Base-by-base conservation (phyloP, 2,113 vertebrate species). In the Cardinalis cardinalis region DNA sequence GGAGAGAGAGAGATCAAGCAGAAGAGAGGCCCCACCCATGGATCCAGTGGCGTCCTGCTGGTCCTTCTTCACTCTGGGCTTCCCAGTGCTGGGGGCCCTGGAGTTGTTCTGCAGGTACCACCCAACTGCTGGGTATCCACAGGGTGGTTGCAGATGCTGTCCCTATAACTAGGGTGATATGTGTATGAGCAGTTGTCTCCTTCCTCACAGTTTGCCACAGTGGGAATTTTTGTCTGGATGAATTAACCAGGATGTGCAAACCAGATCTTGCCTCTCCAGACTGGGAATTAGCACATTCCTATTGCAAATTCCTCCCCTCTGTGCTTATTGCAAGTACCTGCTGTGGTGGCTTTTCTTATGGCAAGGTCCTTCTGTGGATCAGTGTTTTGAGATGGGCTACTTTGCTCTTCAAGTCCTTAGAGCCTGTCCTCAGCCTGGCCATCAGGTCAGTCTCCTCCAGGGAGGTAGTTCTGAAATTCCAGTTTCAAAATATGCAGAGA, bases 261-360 rank as follows among this genome's bases (percentile, higher is more conserved):
- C 21, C 31, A 41, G 53, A 32, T 68, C 31, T 68, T 0, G 0
- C 40, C 46, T 48, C 0, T 0, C 25, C 40, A 53, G 36, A 24
- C 34, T 38, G 15, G 53, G 61, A 74, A 74, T 48, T 74, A 53
- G 7, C 48, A 46, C 21, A 18, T 48, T 74, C 29, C 20, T 68
- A 4, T 48, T 61, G 14, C 46, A 55, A 74, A 68, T 68, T 41
- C 46, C 18, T 53, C 40, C 21, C 40, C 14, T 61, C 69, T 60
- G 9, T 48, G 40, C 40, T 61, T 60, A 28, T 74, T 52, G 48
- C 46, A 53, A 31, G 20, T 68, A 48, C 26, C 17, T 40, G 18
- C 44, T 32, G 32, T 44, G 32, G 51, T 7, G 13, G 59, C 19
- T 80, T 38, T 44, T 73, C 26, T 58, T 25, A 51, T n/a, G 59